A percentile compares a stretch with the other conserved stretches of the same genome.
phyloP scores from a whole-genome alignment of 2,888 invertebrate genomes.

The Autographa pulchrina region DNA sequence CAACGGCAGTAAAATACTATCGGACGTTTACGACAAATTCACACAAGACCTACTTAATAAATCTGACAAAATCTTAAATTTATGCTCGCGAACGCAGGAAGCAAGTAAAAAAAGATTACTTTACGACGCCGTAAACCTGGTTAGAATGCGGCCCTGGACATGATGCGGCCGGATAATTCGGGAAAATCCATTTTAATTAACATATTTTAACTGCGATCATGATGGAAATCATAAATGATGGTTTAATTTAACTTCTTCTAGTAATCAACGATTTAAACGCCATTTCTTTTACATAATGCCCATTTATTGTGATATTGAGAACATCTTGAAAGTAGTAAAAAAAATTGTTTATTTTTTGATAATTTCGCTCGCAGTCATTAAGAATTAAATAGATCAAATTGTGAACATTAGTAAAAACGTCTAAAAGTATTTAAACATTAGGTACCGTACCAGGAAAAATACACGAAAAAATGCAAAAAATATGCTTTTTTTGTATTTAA shows the following conservation, averaged over 20 bases:
- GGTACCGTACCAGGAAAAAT: not conserved
- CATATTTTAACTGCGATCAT: conserved; percentile 70
- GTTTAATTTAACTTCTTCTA: conserved; percentile 60
- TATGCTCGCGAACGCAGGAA: conserved; percentile 78
- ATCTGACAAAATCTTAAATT: conserved; percentile 86
- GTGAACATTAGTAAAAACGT: not conserved
- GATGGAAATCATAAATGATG: conserved; percentile 68
- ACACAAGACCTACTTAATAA: conserved; percentile 86
- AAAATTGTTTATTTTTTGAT: conserved; percentile 1
- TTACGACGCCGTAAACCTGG: conserved; percentile 77
- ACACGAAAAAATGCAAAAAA: conserved; percentile 10
- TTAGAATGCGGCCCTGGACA: conserved; percentile 73
- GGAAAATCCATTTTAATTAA: conserved; percentile 84
- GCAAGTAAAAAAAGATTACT: conserved; percentile 71
- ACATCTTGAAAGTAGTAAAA: conserved; percentile 26
- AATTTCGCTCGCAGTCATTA: not conserved
- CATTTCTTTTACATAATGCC: conserved; percentile 18
- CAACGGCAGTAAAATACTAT: conserved; percentile 82
- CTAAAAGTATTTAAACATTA: not conserved
- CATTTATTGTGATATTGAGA: conserved; percentile 31
- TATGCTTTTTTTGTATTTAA: conserved; percentile 29
- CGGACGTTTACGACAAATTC: conserved; percentile 87
- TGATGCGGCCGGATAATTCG: conserved; percentile 75
- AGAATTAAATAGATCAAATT: not conserved
- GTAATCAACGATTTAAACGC: conserved; percentile 42